Percentiles rank a stretch among this genome's conserved stretches.
Conservation (phyloP, 1,140 invertebrate genomes). For the Trichonephila clavata region DNA sequence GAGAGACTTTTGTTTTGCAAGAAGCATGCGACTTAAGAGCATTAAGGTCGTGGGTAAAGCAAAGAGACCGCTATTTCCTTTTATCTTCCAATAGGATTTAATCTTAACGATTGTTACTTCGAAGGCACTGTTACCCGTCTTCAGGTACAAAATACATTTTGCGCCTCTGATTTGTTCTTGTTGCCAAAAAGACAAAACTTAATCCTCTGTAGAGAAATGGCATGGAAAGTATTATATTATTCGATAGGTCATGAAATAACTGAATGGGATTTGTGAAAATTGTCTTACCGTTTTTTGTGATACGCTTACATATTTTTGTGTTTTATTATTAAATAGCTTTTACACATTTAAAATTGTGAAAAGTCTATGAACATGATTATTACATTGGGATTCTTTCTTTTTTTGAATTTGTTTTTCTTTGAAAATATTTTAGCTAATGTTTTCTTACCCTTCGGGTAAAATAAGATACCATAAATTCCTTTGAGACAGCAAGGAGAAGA, state of each 20-base stretch:
- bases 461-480: background rate
- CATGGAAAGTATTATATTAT: background rate
- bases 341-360: background rate
- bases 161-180: conserved; percentile 1
- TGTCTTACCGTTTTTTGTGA: background rate
- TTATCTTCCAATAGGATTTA: conserved; percentile 36
- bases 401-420: background rate
- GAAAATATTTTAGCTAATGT: background rate
- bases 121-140: background rate
- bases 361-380: background rate
- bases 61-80: background rate
- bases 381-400: background rate
- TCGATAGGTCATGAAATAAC: background rate
- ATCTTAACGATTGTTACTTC: conserved; percentile 7
- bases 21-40: conserved; percentile 1
- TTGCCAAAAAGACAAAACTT: background rate
- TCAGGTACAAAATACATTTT: conserved; percentile 43
- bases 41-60: conserved; percentile 14
- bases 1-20: background rate
- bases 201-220: background rate
- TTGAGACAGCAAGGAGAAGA: background rate
- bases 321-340: conserved; percentile 5
- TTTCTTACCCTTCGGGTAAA: background rate
- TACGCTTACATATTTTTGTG: background rate
- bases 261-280: conserved; percentile 14